These are phyloP conservation scores for Saccopteryx leptura DNA, from an alignment of 2,113 vertebrate species.

Conservation along the genomic window DNA sequence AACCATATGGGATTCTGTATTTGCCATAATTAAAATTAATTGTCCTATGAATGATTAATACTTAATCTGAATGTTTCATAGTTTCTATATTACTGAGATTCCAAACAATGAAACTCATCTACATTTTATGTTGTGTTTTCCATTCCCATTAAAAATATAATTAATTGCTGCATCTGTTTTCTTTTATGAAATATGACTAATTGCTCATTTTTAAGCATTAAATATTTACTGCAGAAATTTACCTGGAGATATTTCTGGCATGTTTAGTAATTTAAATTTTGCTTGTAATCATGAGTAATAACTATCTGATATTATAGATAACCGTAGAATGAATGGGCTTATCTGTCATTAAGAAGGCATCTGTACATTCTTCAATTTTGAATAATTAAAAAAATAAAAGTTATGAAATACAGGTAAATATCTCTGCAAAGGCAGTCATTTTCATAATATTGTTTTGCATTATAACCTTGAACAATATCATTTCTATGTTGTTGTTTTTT, in stretches of 20 bases:
- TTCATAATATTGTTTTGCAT: not conserved
- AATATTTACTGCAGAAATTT: constrained; percentile 57
- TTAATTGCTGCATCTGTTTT: constrained; percentile 71
- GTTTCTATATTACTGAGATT: constrained; percentile 42
- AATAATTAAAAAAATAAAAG: constrained; percentile 39
- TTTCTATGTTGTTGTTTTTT: not conserved
- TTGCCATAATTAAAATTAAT: constrained; percentile 85
- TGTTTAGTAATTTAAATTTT: constrained; percentile 32
- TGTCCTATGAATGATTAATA: constrained; percentile 81
- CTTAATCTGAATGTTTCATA: constrained; percentile 71
- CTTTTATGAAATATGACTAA: constrained; percentile 55
- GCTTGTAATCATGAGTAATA: not conserved
- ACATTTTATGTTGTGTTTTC: constrained; percentile 58
- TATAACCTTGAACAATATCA: not conserved
- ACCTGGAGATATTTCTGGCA: constrained; percentile 42
- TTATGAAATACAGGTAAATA: not conserved
- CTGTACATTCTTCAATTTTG: not conserved
- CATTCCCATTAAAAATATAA: constrained; percentile 66
- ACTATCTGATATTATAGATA: not conserved
- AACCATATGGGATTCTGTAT: constrained; percentile 76
- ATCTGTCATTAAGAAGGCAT: not conserved
- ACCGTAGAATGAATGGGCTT: not conserved
- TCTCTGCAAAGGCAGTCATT: not conserved
- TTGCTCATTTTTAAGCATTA: constrained; percentile 59
- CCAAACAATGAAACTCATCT: constrained; percentile 43